Evolutionary conservation across 2,888 invertebrate genomes (phyloP), one percentile per base, ranked within the genome.

Genomic region (Cheilosia vernalis): DNA sequence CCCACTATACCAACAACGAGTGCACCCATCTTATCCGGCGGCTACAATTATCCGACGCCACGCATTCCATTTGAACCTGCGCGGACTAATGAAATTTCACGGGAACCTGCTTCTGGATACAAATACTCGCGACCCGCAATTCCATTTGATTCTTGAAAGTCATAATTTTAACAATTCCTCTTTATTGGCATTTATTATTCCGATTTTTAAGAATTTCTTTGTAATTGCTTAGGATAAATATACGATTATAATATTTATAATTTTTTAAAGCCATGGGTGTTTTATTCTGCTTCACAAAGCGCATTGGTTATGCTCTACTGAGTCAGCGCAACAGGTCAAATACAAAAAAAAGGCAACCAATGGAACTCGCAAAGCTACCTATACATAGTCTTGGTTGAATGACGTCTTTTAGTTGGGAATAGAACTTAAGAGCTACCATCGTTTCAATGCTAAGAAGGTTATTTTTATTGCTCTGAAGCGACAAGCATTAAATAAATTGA

Each of bases 11-110:
- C 33, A 37, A 13, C 63, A 2, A 64, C 56, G 3, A 30, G 21
- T 7, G 37, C 58, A 15, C 63, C 67, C 15, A 33, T 7, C 1
- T 47, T 24, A 17, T 40, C 37, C 19, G 19, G 15, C 47, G 82
- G 82, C 1, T 82, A 82, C 33, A 10, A 40, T 2, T 83, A 83
- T 24, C 66, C 83, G 0, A 78, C 72, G 17, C 83, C 83, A 27
- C 10, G 42, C 13, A 64, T 84, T 1, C 67, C 83, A 10, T 84
- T 84, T 30, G 63, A 84, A 10, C 83, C 83, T 7, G 63, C n/a
- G 19, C 67, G 27, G 15, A 15, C 4, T 0, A 79, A 79, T 13
- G 79, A 84, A 9, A 70, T 84, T 13, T 9, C 55, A 15, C 42
- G 17, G 1, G 69, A 66, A 51, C 17, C 17, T 15, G 13, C 10